These are phyloP conservation scores for Campoplex capitator DNA, from an alignment of 2,888 invertebrate genomes.

Conservation along the genomic window DNA sequence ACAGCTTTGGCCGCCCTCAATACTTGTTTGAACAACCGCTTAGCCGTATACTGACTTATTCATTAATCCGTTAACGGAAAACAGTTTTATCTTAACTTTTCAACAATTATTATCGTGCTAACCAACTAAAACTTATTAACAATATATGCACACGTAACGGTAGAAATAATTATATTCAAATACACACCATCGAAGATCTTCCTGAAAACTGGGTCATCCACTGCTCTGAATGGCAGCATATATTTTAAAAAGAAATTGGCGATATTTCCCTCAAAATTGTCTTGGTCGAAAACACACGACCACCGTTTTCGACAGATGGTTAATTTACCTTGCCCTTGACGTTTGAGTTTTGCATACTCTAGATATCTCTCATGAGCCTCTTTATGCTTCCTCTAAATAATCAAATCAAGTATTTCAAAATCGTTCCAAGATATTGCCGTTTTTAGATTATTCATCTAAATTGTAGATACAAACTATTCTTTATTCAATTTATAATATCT, in stretches of 20 bases:
- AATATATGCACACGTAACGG: not conserved
- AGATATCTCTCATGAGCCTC: constrained; percentile 4
- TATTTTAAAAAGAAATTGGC: constrained; percentile 19
- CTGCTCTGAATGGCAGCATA: constrained; percentile 35
- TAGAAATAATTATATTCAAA: not conserved
- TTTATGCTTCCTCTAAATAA: constrained; percentile 2
- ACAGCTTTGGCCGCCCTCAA: too few relatives aligned
- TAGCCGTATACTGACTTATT: too few relatives aligned
- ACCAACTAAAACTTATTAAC: too few relatives aligned
- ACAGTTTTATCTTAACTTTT: too few relatives aligned
- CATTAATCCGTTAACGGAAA: too few relatives aligned
- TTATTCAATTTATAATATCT: not conserved
- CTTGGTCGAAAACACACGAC: constrained; percentile 37
- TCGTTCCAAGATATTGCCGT: not conserved
- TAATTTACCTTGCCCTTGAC: not conserved
- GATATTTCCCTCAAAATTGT: constrained; percentile 36
- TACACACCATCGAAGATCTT: constrained; percentile 46
- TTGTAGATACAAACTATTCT: not conserved
- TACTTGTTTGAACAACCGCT: too few relatives aligned
- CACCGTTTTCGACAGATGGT: constrained; percentile 7
- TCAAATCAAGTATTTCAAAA: not conserved
- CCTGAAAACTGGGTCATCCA: constrained; percentile 27
- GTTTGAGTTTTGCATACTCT: constrained; percentile 1
- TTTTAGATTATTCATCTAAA: not conserved
- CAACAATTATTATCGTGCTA: too few relatives aligned